Evolutionary conservation across 2,888 invertebrate genomes (phyloP).

Genomic region (Euproctis similis): DNA sequence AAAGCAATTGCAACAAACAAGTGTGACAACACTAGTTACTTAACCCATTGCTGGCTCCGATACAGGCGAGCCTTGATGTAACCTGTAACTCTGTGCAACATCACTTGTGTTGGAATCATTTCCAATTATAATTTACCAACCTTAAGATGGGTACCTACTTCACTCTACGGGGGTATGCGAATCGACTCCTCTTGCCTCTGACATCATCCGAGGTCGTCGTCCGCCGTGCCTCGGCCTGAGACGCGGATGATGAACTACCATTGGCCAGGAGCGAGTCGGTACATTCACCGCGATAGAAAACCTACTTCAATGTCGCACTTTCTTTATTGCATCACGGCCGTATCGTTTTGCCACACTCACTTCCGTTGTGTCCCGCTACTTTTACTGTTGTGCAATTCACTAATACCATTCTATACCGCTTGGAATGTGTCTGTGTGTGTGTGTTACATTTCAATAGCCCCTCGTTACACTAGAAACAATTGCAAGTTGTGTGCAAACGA

Average conservation of each 20-base stretch:
- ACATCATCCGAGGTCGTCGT: slow-evolving; percentile 61
- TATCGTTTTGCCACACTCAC: slow-evolving; percentile 65
- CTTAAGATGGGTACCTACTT: slow-evolving; percentile 32
- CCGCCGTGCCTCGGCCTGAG: slow-evolving; percentile 44
- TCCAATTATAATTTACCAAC: slow-evolving; percentile 44
- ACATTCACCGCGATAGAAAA: slow-evolving; percentile 73
- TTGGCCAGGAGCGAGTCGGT: slow-evolving; percentile 63
- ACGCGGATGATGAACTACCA: slow-evolving; percentile 63
- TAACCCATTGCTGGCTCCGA: slow-evolving; percentile 54
- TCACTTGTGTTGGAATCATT: slow-evolving; percentile 35
- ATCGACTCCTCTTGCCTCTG: slow-evolving; percentile 42
- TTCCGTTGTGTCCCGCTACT: slow-evolving; percentile 48
- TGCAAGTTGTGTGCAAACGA: slow-evolving; percentile 9
- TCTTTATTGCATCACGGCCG: slow-evolving; percentile 70
- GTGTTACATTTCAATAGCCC: too few species aligned
- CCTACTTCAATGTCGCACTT: slow-evolving; percentile 73
- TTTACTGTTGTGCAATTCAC: slow-evolving; percentile 50
- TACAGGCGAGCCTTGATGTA: slow-evolving; percentile 54
- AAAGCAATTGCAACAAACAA: slow-evolving; percentile 54
- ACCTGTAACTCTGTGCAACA: slow-evolving; percentile 41
- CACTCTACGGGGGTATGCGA: slow-evolving; percentile 41
- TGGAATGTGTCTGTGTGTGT: too few species aligned
- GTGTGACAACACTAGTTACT: slow-evolving; percentile 67
- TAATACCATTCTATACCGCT: slow-evolving; percentile 25
- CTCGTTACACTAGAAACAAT: too few species aligned